A percentile compares a stretch with the other conserved stretches of the same genome.
Evolutionary conservation across 2,888 invertebrate species (phyloP).

Genomic region (Papilio elwesi): DNA sequence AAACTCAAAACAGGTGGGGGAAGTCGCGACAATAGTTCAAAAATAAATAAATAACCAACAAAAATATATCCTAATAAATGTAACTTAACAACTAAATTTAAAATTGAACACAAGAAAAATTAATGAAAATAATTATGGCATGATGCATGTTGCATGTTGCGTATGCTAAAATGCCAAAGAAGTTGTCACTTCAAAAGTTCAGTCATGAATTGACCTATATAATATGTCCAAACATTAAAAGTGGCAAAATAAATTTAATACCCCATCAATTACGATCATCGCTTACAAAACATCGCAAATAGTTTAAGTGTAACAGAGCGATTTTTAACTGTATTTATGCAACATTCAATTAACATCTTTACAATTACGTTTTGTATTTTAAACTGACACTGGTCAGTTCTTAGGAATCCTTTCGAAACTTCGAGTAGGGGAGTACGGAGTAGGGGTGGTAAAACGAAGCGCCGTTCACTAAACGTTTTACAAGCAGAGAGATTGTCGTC

Average conservation of each 20-base stretch:
- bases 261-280: background rate
- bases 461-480: conserved; percentile 68
- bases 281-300: conserved; percentile 13
- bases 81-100: too few relatives aligned
- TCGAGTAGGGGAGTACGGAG: conserved; percentile 72
- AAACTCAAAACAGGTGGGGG: too few relatives aligned
- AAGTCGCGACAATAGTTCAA: too few relatives aligned
- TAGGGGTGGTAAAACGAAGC: conserved; percentile 81
- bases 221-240: background rate
- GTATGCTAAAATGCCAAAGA: too few relatives aligned
- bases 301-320: conserved; percentile 6
- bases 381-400: conserved; percentile 60
- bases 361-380: conserved; percentile 57
- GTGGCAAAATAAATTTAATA: conserved; percentile 13
- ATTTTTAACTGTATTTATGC: conserved; percentile 58
- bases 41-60: too few relatives aligned
- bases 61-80: too few relatives aligned
- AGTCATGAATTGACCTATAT: too few relatives aligned
- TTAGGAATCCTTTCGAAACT: conserved; percentile 76
- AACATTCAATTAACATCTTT: conserved; percentile 68
- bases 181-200: too few relatives aligned
- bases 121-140: too few relatives aligned
- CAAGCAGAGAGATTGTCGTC: conserved; percentile 66
- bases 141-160: too few relatives aligned
- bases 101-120: too few relatives aligned